Base-by-base conservation (phyloP, 2,888 invertebrate species). In the Luperina testacea region DNA sequence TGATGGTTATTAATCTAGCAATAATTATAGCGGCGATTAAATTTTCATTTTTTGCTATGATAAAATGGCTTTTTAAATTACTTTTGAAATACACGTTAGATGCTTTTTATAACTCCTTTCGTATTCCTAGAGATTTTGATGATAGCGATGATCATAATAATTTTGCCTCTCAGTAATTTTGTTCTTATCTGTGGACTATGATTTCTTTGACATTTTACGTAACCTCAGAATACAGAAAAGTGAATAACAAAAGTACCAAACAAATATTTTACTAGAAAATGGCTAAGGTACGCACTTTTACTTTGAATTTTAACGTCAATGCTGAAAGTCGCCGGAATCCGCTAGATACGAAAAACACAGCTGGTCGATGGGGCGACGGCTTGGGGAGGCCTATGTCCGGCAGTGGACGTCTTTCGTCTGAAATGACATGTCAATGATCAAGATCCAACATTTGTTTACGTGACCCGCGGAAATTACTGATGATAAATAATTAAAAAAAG, bases 121-220 rank as follows among this genome's bases (percentile, higher is more conserved):
- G 5, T 70, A 1, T 0, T 9, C 70, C 5, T 24, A 48, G 13
- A 7, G 32, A 51, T 32, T 5, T 24, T 2, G 32, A 70, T 32
- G 70, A 53, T 15, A 64, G 32, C 4, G 63, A 64, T 38, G 63
- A 64, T 15, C 5, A 20, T 9, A 15, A 57, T 75, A 20, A 20
- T 20, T 45, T n/a, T 1, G 5, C 3, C 32, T 6, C 4, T 15
- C 7, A 20, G 5, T 78, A 13, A 59, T 42, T 57, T 80, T 69
- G 15, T 32, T 48, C 11, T 65, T 57, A 61, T 80, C 82, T 82
- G 61, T 80, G 80, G 75, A 1, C n/a, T n/a, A 24, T 45, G 5
- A 57, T 59, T 59, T 82, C 51, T 75, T 45, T 80, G 80, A 80
- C 80, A 53, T 61, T 82, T 79, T 51, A 51, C 32, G 75, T 53